phyloP scores from a whole-genome alignment of 2,888 invertebrate genomes.

The Bellardia pandia region DNA sequence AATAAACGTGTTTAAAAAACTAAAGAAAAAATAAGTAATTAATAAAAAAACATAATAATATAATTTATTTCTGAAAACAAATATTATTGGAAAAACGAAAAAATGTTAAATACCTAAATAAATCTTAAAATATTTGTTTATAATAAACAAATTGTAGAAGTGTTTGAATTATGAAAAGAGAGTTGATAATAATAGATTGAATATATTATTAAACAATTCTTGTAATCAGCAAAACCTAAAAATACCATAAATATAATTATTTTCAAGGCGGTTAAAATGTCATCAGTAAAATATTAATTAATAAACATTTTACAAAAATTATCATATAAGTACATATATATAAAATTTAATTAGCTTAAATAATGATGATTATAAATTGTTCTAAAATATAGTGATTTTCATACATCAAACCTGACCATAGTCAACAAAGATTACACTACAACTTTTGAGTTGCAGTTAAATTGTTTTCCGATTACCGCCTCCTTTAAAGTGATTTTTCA shows the following conservation, averaged over 20 bases:
- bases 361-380: neutral
- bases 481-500: no score
- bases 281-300: conserved; percentile 8
- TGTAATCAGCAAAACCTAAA: conserved; percentile 37
- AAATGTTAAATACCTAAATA: neutral
- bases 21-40: neutral
- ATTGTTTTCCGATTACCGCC: neutral
- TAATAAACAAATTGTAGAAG: neutral
- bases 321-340: neutral
- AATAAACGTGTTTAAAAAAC: conserved; percentile 24
- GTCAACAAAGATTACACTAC: neutral
- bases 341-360: neutral
- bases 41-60: neutral
- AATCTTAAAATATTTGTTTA: neutral
- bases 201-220: neutral
- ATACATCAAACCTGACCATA: neutral
- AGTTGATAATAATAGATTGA: neutral
- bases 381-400: no score
- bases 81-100: neutral
- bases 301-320: neutral
- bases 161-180: no score
- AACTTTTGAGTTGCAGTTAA: neutral
- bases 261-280: neutral
- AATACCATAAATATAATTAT: neutral
- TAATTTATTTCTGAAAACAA: neutral